phyloP scores from a whole-genome alignment of 2,113 vertebrate species.

The Notarius lentiginosus region DNA sequence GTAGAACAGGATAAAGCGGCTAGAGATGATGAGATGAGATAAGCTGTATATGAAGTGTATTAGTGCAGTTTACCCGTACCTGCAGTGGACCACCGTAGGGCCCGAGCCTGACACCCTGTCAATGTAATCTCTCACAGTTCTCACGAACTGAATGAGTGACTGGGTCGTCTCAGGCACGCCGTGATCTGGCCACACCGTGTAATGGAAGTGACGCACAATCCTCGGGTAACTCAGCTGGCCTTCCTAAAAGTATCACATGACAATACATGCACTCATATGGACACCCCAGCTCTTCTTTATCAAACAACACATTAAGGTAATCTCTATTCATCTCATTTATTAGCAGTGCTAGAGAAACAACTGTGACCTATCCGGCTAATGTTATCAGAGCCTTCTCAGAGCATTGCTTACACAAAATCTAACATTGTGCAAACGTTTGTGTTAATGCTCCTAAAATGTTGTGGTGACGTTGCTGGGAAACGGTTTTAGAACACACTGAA shows the following conservation, averaged over 20 bases:
- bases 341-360: background rate
- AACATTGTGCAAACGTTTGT: background rate
- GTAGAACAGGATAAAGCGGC: no score
- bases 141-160: slow-evolving; percentile 92
- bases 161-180: slow-evolving; percentile 93
- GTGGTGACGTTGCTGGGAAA: background rate
- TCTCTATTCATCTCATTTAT: background rate
- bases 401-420: background rate
- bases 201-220: slow-evolving; percentile 93
- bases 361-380: background rate
- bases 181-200: slow-evolving; percentile 96
- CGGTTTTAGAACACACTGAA: background rate
- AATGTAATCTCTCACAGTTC: slow-evolving; percentile 91
- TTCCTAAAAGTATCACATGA: slow-evolving; percentile 73
- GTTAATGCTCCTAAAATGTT: background rate
- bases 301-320: background rate
- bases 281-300: background rate
- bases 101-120: slow-evolving; percentile 84
- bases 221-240: slow-evolving; percentile 77
- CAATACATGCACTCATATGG: background rate
- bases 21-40: background rate
- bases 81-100: slow-evolving; percentile 91
- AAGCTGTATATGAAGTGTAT: background rate
- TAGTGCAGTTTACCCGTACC: slow-evolving; percentile 66
- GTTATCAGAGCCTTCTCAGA: background rate